Evolutionary conservation across 2,113 vertebrate genomes (phyloP).

Genomic region (Dicerorhinus sumatrensis): DNA sequence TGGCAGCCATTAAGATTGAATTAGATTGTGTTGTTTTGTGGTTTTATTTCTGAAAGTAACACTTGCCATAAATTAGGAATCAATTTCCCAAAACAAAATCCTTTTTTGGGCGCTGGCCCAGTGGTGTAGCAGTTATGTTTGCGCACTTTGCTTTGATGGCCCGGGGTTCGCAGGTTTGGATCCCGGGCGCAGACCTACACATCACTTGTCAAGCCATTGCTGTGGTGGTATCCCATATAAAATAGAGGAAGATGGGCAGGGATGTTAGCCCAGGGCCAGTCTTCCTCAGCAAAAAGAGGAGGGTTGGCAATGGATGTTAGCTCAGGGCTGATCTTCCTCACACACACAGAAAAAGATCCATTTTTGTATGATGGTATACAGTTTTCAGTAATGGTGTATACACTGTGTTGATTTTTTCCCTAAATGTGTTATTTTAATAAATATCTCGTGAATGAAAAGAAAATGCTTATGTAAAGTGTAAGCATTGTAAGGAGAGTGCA

Average conservation of each 20-base stretch:
- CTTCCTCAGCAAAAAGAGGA: too few relatives aligned
- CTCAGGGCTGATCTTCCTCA: too few relatives aligned
- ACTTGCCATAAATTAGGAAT: constrained; percentile 79
- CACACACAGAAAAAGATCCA: constrained; percentile 52
- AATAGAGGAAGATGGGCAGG: too few relatives aligned
- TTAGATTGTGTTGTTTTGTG: constrained; percentile 75
- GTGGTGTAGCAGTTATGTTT: too few relatives aligned
- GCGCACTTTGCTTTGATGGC: too few relatives aligned
- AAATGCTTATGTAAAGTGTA: not conserved
- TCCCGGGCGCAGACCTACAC: too few relatives aligned
- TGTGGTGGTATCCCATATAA: too few relatives aligned
- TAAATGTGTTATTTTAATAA: constrained; percentile 89
- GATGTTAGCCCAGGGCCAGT: too few relatives aligned
- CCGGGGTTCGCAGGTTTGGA: too few relatives aligned
- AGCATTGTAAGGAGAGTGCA: not conserved
- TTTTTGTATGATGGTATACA: constrained; percentile 84
- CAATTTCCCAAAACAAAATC: constrained; percentile 77
- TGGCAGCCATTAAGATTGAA: constrained; percentile 91
- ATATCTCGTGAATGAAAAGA: constrained; percentile 80
- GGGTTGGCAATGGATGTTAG: too few relatives aligned
- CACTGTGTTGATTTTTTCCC: constrained; percentile 84
- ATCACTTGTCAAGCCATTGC: too few relatives aligned
- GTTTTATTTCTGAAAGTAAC: constrained; percentile 77
- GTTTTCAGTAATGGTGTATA: constrained; percentile 83
- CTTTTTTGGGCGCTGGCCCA: constrained; percentile 38